Evolutionary conservation across 1,140 invertebrate species (phyloP), one percentile per base, ranked within the genome.

Genomic region (Charaxes varanes): DNA sequence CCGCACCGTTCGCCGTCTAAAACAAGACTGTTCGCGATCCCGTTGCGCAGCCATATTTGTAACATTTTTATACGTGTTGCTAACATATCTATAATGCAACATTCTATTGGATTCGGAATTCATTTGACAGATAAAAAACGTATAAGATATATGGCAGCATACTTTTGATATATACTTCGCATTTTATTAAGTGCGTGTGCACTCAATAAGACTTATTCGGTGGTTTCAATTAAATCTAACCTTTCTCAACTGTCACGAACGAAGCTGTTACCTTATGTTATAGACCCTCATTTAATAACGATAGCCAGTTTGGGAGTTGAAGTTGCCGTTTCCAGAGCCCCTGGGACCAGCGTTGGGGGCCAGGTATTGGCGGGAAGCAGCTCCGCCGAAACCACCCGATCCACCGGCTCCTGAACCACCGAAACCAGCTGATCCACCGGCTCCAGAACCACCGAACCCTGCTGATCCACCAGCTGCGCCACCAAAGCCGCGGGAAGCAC

Each of bases 261-360:
- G 18, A 6, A 28, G 36, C 31, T 35, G 18, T 41, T 33, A 38
- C 28, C 17, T 24, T 46, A 12, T n/a, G 10, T 22, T 6, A 31
- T 31, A 6, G 4, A 34, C 31, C 21, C 16, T 40, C 10, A 27
- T 47, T 55, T 78, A 79, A 42, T 82, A 82, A 32, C 59, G 65
- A 63, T 82, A 82, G 13, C 78, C 78, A 18, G 73, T 61, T 53
- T 78, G 71, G 3, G 72, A 41, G 63, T 76, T 82, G 65, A 69
- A 82, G 65, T 78, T 82, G 8, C 78, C 78, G 8, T 71, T 70
- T 6, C 78, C 78, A 1, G 66, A 70, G 2, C 68, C 69, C 19
- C 69, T 38, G 23, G 64, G 53, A 4, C 74, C 72, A 33, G 72
- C 62, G 40, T 72, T 76, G 31, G 78, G 78, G 1, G 74, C 58